Evolutionary conservation across 2,888 invertebrate species (phyloP).

Genomic region (Lochmaea crataegi): DNA sequence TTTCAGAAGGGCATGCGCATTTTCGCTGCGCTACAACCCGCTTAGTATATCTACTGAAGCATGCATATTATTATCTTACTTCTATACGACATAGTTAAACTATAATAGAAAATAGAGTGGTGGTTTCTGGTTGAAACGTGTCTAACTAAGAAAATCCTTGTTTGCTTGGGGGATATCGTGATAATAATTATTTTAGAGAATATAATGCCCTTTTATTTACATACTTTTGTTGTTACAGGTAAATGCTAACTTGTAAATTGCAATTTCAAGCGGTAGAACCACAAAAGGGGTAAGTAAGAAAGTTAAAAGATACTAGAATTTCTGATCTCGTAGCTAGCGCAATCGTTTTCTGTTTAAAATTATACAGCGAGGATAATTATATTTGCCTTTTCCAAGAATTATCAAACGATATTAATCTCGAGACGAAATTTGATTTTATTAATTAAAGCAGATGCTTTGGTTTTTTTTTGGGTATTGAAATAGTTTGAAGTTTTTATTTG

Average conservation of each 20-base stretch:
- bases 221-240: constrained; percentile 19
- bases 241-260: neutral
- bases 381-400: constrained; percentile 16
- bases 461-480: neutral
- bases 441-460: constrained; percentile 17
- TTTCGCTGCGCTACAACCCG: too few relatives aligned
- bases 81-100: too few relatives aligned
- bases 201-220: constrained; percentile 7
- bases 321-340: neutral
- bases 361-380: constrained; percentile 14
- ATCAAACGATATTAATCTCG: constrained; percentile 18
- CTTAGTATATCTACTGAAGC: too few relatives aligned
- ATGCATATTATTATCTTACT: too few relatives aligned
- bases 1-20: too few relatives aligned
- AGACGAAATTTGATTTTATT: constrained; percentile 24
- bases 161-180: neutral
- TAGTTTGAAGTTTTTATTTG: neutral
- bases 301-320: constrained; percentile 1
- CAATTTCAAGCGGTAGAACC: constrained; percentile 2
- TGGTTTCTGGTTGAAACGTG: neutral
- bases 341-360: constrained; percentile 8
- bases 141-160: neutral
- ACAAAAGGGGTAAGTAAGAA: neutral
- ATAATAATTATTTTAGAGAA: neutral
- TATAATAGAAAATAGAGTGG: too few relatives aligned